Evolutionary conservation across 2,113 vertebrate genomes (phyloP).

Genomic region (Cryptomyrus ogoouensis): DNA sequence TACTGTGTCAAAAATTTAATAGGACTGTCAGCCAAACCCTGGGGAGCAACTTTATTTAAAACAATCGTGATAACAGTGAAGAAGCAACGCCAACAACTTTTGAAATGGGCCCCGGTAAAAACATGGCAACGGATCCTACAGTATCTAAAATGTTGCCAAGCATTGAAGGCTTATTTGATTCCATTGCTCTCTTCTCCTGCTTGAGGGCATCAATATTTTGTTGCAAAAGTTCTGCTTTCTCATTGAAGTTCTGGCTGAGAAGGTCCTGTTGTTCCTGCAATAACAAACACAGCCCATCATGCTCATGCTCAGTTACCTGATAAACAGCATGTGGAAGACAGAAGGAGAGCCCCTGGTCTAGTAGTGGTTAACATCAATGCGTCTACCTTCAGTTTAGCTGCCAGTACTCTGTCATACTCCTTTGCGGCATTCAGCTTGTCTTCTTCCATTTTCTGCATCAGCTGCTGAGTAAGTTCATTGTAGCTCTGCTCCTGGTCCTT

Average conservation of each 20-base stretch:
- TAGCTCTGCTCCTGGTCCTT: slow-evolving; percentile 15
- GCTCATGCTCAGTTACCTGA: not conserved
- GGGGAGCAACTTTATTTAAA: not conserved
- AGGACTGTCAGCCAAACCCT: not conserved
- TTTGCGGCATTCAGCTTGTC: not conserved
- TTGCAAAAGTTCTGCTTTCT: not conserved
- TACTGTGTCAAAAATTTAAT: not conserved
- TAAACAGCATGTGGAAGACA: not conserved
- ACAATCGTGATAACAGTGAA: not conserved
- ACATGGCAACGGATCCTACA: not conserved
- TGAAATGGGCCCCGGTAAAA: not conserved
- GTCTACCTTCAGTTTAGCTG: slow-evolving; percentile 11
- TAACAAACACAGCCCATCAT: not conserved
- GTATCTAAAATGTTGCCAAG: not conserved
- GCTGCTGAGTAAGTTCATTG: slow-evolving; percentile 11
- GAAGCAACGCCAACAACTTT: not conserved
- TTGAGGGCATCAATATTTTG: not conserved
- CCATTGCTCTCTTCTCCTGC: not conserved
- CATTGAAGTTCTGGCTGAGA: not conserved
- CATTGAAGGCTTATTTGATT: not conserved
- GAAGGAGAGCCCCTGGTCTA: not conserved
- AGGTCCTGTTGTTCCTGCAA: slow-evolving; percentile 8
- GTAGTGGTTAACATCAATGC: not conserved
- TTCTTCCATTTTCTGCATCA: slow-evolving; percentile 7
- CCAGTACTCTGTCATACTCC: slow-evolving; percentile 4